These are phyloP conservation scores for Albula glossodonta DNA, from an alignment of 2,113 vertebrate genomes.

Conservation along the genomic window DNA sequence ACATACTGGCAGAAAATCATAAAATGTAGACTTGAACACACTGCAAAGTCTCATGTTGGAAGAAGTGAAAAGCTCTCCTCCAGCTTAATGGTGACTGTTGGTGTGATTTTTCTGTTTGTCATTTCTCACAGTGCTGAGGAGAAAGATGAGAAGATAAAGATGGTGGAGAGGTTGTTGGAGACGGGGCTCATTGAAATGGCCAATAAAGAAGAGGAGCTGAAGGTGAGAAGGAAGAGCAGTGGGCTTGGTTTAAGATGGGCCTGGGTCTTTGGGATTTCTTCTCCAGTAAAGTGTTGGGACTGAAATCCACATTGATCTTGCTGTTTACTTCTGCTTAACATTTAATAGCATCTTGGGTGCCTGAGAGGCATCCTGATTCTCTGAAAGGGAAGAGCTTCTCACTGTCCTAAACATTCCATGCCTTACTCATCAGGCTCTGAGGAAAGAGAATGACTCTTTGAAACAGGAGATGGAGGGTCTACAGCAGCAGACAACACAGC, in stretches of 20 bases:
- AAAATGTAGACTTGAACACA: too few relatives aligned
- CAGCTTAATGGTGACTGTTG: background rate
- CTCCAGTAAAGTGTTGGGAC: too few relatives aligned
- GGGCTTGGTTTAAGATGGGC: background rate
- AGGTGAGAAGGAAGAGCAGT: conserved; percentile 67
- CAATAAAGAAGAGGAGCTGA: conserved; percentile 91
- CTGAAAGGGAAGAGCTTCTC: background rate
- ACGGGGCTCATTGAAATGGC: conserved; percentile 91
- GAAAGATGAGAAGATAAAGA: conserved; percentile 91
- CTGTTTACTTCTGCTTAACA: background rate
- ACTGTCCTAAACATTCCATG: conserved; percentile 29
- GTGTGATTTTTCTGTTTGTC: conserved; percentile 20
- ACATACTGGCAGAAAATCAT: too few relatives aligned
- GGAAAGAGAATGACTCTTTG: conserved; percentile 75
- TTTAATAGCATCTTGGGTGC: background rate
- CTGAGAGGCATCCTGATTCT: conserved; percentile 15
- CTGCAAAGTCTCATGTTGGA: background rate
- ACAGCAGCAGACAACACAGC: conserved; percentile 75
- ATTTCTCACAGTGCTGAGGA: conserved; percentile 73
- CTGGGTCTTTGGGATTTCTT: background rate
- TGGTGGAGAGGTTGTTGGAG: conserved; percentile 87
- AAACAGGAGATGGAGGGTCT: conserved; percentile 77
- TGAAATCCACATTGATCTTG: too few relatives aligned
- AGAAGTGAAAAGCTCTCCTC: background rate
- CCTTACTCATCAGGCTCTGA: conserved; percentile 69